Evolutionary conservation across 2,797 vertebrate genomes (phyloP), one percentile per base, ranked within the genome.

Genomic region (Sebastes ruberrimus): DNA sequence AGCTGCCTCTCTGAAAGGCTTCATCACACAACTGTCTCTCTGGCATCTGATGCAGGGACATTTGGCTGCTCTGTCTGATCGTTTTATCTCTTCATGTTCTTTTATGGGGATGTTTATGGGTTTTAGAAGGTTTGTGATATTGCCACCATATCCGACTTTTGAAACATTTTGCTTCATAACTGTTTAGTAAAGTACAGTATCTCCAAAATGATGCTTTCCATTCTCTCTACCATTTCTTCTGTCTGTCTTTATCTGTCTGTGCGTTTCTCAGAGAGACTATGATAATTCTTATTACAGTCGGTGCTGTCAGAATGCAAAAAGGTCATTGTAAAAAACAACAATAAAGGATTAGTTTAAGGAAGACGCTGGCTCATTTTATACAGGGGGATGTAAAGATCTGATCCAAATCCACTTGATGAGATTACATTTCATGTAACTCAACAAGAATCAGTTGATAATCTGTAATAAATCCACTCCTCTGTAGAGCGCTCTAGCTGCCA

Each of bases 351-450:
- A 22, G 49, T 65, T 78, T 16, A 61, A 60, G 63, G 46, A 66
- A 52, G 59, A 30, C 33, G 11, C 27, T 28, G n/a, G 11, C n/a
- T 73, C 32, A 42, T 77, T 76, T 68, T 32, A 66, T 35, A 46
- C 8, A 42, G 35, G 49, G 23, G 53, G 13, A 85, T 75, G 57
- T 68, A 46, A 75, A 76, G 62, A 76, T 75, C 63, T 42, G 33
- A 69, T 27, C 33, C 61, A 81, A 87, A 87, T 59, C 71, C 55
- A 77, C 62, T 75, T 86, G 70, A 79, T 80, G 38, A 74, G 74
- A 85, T 80, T 69, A 68, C 25, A 46, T 42, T 80, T 62, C 8
- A 70, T 64, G 13, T 68, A 81, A 84, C 78, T 79, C 81, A 88
- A 78, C 60, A 65, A 22, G 10, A 75, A 61, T 80, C 28, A 76